Evolutionary conservation across 2,888 invertebrate genomes (phyloP).

Genomic region (Tolmerus cingulatus): DNA sequence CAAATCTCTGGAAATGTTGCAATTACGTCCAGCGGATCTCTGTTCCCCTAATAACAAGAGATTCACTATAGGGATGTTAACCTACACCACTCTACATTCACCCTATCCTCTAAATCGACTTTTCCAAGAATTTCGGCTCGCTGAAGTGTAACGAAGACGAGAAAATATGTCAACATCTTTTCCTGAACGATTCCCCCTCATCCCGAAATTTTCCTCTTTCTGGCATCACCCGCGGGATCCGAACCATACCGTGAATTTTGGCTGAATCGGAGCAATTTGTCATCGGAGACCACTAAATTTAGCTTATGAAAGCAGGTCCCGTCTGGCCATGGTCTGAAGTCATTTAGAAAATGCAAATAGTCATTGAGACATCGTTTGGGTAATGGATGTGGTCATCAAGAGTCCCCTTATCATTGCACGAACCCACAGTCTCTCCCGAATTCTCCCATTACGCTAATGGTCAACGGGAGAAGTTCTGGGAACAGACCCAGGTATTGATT

Average conservation of each 20-base stretch:
- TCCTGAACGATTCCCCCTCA: not conserved
- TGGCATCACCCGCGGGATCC: not conserved
- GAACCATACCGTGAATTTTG: not conserved
- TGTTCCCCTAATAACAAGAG: not conserved
- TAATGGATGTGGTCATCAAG: slow-evolving; percentile 34
- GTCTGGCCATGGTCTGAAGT: not conserved
- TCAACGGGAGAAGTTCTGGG: not conserved
- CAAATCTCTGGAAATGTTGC: not conserved
- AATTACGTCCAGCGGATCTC: not conserved
- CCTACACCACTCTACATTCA: not conserved
- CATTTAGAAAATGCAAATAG: slow-evolving; percentile 24
- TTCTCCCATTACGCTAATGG: slow-evolving; percentile 16
- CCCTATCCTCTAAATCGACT: not conserved
- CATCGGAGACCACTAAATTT: slow-evolving; percentile 15
- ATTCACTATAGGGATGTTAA: not conserved
- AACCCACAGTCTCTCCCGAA: not conserved
- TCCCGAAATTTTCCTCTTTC: not conserved
- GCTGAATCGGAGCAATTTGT: not conserved
- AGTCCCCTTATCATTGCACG: not conserved
- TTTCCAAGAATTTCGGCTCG: not conserved
- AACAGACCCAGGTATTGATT: not conserved
- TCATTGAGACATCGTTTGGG: not conserved
- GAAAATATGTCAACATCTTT: slow-evolving; percentile 34
- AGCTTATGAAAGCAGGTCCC: slow-evolving; percentile 21
- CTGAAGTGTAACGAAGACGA: not conserved